These are phyloP conservation scores for Noctuana brunneofusca DNA, from an alignment of 2,888 invertebrate species.

Conservation along the genomic window DNA sequence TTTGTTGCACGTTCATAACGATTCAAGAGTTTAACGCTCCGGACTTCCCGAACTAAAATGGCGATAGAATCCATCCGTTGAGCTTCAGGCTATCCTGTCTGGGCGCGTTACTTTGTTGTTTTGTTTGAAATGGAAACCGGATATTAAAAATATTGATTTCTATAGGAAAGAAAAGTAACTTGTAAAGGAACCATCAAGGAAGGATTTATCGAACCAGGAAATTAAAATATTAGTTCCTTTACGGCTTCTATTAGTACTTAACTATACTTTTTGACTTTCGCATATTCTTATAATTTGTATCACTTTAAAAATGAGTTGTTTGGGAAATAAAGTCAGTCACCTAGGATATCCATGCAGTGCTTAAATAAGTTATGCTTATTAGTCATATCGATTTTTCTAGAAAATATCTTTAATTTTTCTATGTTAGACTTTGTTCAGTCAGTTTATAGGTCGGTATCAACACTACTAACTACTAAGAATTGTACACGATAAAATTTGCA, in stretches of 20 bases:
- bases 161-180: neutral
- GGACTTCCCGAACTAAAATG: slow-evolving; percentile 32
- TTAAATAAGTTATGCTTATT: too few species aligned
- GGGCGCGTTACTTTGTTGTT: slow-evolving; percentile 4
- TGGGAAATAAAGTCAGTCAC: too few species aligned
- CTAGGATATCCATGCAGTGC: too few species aligned
- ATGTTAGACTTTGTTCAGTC: neutral
- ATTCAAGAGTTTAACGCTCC: slow-evolving; percentile 31
- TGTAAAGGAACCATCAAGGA: neutral
- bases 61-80: slow-evolving; percentile 30
- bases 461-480: neutral
- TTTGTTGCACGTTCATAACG: slow-evolving; percentile 28
- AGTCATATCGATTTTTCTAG: too few species aligned
- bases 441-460: neutral
- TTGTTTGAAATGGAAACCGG: neutral
- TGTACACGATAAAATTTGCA: slow-evolving; percentile 16
- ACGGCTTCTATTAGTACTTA: neutral
- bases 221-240: neutral
- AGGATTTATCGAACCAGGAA: neutral
- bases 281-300: too few species aligned
- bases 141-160: neutral
- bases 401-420: too few species aligned
- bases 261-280: too few species aligned
- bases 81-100: slow-evolving; percentile 22
- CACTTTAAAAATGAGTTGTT: too few species aligned